phyloP scores from a whole-genome alignment of 1,140 invertebrate species.

The Heliconius congener region DNA sequence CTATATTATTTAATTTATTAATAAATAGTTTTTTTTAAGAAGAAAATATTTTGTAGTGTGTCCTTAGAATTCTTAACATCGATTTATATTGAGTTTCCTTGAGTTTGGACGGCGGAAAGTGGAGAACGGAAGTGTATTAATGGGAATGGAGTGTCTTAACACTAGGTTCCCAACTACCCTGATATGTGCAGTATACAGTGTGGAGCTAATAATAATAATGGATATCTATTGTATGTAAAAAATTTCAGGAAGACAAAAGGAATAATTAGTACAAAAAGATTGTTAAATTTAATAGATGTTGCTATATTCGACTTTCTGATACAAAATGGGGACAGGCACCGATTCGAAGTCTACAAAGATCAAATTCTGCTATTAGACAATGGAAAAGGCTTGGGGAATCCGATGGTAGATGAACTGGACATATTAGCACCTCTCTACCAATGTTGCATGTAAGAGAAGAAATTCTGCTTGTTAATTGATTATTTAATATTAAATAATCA shows the following conservation, averaged over 20 bases:
- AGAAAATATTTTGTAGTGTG: neutral
- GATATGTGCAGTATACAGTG: too few species aligned
- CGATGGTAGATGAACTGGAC: constrained; percentile 90
- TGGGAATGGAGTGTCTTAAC: too few species aligned
- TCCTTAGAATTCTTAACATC: neutral
- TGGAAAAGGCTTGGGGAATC: constrained; percentile 96
- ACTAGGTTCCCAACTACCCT: too few species aligned
- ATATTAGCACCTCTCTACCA: constrained; percentile 95
- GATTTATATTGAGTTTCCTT: too few species aligned
- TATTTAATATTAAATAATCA: neutral
- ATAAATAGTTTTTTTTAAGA: too few species aligned
- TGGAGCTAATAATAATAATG: neutral
- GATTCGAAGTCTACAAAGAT: constrained; percentile 92
- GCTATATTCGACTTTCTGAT: constrained; percentile 96
- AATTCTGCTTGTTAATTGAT: neutral
- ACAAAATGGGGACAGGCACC: constrained; percentile 97
- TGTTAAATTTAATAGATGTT: constrained; percentile 93
- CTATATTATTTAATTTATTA: too few species aligned
- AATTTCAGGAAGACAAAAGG: constrained; percentile 79
- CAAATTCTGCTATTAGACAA: constrained; percentile 94
- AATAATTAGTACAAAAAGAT: constrained; percentile 82
- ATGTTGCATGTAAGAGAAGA: constrained; percentile 91
- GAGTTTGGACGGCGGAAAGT: too few species aligned
- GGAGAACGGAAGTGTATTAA: too few species aligned
- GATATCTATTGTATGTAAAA: neutral